phyloP scores from a whole-genome alignment of 2,888 invertebrate species.

The Phaedon cochleariae region DNA sequence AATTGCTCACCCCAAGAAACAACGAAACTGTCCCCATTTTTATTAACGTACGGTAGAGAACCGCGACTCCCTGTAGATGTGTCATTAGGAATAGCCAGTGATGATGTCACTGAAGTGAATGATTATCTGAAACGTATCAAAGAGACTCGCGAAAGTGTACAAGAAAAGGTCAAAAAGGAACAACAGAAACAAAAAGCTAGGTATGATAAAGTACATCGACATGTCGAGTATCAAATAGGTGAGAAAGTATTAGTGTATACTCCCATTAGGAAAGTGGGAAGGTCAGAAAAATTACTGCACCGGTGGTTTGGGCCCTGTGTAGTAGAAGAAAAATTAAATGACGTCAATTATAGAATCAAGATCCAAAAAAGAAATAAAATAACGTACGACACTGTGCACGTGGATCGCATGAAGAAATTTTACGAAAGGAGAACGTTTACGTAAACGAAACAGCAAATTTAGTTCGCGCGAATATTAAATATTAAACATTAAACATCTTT shows the following conservation, averaged over 20 bases:
- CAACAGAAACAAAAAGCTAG: constrained; percentile 7
- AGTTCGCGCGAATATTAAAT: not conserved
- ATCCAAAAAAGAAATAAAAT: not conserved
- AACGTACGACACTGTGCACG: not conserved
- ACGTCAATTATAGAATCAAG: not conserved
- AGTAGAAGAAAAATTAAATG: not conserved
- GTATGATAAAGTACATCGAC: constrained; percentile 4
- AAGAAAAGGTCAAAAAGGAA: not conserved
- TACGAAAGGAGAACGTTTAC: not conserved
- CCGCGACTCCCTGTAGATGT: not conserved
- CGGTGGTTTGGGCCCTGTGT: not conserved
- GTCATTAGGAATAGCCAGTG: not conserved
- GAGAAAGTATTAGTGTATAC: not conserved
- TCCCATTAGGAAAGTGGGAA: not conserved
- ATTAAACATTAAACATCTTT: no score
- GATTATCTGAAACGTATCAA: not conserved
- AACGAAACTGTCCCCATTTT: not conserved
- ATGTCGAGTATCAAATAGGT: constrained; percentile 5
- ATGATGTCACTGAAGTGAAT: not conserved
- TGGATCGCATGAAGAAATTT: constrained; percentile 2
- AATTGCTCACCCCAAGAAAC: constrained; percentile 1
- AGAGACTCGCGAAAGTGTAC: not conserved
- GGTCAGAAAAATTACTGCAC: not conserved
- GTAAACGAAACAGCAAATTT: not conserved
- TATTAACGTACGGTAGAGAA: constrained; percentile 9